Base-by-base conservation (phyloP, 2,113 vertebrate species). In the Neolamprologus cancellatus region DNA sequence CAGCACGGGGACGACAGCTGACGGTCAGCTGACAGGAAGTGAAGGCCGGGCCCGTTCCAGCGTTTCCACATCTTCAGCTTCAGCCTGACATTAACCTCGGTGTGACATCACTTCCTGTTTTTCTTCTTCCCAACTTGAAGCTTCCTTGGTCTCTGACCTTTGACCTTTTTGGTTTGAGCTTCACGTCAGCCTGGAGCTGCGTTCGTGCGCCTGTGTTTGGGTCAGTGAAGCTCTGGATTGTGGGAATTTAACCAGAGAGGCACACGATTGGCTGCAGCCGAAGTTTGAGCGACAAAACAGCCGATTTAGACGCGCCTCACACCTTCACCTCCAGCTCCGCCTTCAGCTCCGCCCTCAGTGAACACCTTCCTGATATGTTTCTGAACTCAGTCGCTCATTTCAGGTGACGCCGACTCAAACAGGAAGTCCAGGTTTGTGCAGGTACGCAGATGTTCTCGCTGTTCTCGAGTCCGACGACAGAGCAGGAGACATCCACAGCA, bases 181-280 rank as follows among this genome's bases (percentile, higher is more conserved):
- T 25, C 20, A 44, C 3, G 2, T 44, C 13, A 28, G 5, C 13
- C 2, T 28, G 20, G 0, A 71, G 39, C 39, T 44, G 64, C 0
- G 12, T 69, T 69, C 3, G 11, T 69, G 36, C n/a, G 0, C 64
- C 34, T 9, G 5, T 23, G 36, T 25, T 41, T 25, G 66, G 13
- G 36, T 17, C 66, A 6, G 66, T 71, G 20, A 46, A 44, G 66
- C 66, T 71, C 39, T 71, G 39, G 36, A 69, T 41, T 71, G 39
- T 44, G 66, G 66, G 36, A 71, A 41, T 25, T 39, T 39, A 20
- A 41, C 61, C 7, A 39, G 7, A 66, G 12, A 41, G 36, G 36
- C 20, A 44, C 64, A 41, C 1, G 36, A 44, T 10, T 23, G 20
- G 36, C 3, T 25, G 36, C 20, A 71, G 64, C 7, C 4, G 2